Percentiles rank a stretch among this genome's conserved stretches.
phyloP scores from a whole-genome alignment of 64 coral and sea anemone genomes.

The Stylophora pistillata region DNA sequence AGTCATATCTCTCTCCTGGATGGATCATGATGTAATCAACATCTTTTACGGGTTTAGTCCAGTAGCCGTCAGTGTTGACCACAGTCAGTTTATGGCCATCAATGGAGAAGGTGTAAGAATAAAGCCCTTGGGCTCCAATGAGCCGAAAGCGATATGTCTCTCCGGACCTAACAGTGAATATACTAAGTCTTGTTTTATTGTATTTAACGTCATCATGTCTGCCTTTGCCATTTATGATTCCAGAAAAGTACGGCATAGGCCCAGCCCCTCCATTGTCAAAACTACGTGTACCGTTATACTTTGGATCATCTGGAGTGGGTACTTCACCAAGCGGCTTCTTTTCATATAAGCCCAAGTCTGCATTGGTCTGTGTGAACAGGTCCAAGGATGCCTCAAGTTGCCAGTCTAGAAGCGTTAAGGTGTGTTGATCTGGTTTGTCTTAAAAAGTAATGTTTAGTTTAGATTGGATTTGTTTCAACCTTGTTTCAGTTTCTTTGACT shows the following conservation, averaged over 20 bases:
- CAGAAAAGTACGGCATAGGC: slow-evolving; percentile 72
- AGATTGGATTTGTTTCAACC: neutral
- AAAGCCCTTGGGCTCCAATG: slow-evolving; percentile 57
- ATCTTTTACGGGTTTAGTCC: slow-evolving; percentile 20
- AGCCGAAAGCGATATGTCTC: slow-evolving; percentile 65
- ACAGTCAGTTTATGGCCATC: slow-evolving; percentile 64
- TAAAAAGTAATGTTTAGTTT: neutral
- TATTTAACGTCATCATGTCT: slow-evolving; percentile 53
- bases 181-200: slow-evolving; percentile 48
- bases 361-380: neutral
- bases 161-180: slow-evolving; percentile 52
- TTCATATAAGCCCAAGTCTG: slow-evolving; percentile 39
- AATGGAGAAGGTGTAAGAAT: slow-evolving; percentile 72
- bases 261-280: slow-evolving; percentile 29
- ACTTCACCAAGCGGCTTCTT: slow-evolving; percentile 37
- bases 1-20: slow-evolving; percentile 73
- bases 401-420: slow-evolving; percentile 51
- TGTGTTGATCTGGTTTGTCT: slow-evolving; percentile 42
- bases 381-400: slow-evolving; percentile 51
- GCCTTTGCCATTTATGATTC: slow-evolving; percentile 78
- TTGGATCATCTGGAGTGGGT: slow-evolving; percentile 27
- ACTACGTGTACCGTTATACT: neutral
- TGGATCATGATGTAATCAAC: slow-evolving; percentile 66
- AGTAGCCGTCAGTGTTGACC: slow-evolving; percentile 64
- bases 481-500: slow-evolving; percentile 11